A percentile compares a stretch with the other conserved stretches of the same genome.
Conservation (phyloP, 1,140 invertebrate genomes). For the Drosophila melanica region DNA sequence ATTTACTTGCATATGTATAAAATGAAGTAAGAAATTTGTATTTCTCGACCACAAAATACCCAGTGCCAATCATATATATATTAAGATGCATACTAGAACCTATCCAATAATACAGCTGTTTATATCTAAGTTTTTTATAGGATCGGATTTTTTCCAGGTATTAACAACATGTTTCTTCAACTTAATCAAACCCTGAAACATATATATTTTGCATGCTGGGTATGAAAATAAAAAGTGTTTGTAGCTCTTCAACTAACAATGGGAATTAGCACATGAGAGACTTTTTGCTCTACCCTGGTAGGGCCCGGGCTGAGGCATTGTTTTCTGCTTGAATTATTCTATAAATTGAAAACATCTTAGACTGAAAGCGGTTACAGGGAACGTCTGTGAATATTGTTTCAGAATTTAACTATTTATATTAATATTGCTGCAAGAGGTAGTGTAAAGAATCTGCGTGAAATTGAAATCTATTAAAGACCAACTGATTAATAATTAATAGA, state of each 20-base stretch:
- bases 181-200: too few relatives aligned
- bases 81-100: neutral
- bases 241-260: conserved; percentile 45
- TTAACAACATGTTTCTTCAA: too few relatives aligned
- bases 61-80: neutral
- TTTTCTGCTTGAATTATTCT: conserved; percentile 47
- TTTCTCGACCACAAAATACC: conserved; percentile 7
- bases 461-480: too few relatives aligned
- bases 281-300: conserved; percentile 17
- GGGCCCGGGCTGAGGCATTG: neutral
- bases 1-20: conserved; percentile 48
- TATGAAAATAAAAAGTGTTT: conserved; percentile 48
- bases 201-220: neutral
- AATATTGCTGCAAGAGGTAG: too few relatives aligned
- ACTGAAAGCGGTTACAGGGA: neutral
- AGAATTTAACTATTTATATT: too few relatives aligned
- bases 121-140: too few relatives aligned
- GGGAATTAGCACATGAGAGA: conserved; percentile 57
- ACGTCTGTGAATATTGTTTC: too few relatives aligned
- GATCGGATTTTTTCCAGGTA: too few relatives aligned
- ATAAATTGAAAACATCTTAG: conserved; percentile 27
- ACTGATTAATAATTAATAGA: too few relatives aligned
- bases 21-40: neutral
- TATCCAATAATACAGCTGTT: too few relatives aligned
- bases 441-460: too few relatives aligned